phyloP scores from a whole-genome alignment of 2,113 vertebrate species.

The Ailurus styani region DNA sequence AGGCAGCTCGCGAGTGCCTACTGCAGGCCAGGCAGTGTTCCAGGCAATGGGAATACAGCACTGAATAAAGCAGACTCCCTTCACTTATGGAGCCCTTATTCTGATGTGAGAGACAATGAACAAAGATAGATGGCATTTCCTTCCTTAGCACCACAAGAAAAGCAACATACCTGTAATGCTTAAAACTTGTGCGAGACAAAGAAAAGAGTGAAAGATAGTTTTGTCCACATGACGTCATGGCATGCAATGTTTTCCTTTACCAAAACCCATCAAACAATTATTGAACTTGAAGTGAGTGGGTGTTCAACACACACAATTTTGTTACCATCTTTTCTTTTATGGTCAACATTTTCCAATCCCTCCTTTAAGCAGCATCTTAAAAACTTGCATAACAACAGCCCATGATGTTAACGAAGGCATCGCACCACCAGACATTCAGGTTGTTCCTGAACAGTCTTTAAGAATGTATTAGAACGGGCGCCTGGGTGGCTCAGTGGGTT shows the following conservation, averaged over 20 bases:
- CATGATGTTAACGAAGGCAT: not conserved
- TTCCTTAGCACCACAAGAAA: not conserved
- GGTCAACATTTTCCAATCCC: not conserved
- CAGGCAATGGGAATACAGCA: too few relatives aligned
- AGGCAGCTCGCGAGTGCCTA: not conserved
- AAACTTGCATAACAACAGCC: not conserved
- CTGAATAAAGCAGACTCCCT: too few relatives aligned
- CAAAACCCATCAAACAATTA: not conserved
- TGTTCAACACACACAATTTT: not conserved
- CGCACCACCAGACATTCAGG: not conserved
- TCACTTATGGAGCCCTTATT: accelerated
- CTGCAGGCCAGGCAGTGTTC: accelerated
- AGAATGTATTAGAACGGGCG: not conserved
- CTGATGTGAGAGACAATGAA: not conserved
- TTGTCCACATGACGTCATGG: not conserved
- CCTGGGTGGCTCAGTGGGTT: too few relatives aligned
- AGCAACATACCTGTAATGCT: not conserved
- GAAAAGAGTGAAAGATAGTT: not conserved
- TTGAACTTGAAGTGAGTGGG: not conserved
- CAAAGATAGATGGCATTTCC: accelerated
- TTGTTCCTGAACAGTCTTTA: not conserved
- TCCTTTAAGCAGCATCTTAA: not conserved
- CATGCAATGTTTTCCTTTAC: not conserved
- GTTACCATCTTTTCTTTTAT: not conserved
- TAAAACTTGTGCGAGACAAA: not conserved